Percentiles rank a stretch among this genome's conserved stretches.
phyloP scores from a whole-genome alignment of 2,113 vertebrate genomes.

The Pyxicephalus adspersus region DNA sequence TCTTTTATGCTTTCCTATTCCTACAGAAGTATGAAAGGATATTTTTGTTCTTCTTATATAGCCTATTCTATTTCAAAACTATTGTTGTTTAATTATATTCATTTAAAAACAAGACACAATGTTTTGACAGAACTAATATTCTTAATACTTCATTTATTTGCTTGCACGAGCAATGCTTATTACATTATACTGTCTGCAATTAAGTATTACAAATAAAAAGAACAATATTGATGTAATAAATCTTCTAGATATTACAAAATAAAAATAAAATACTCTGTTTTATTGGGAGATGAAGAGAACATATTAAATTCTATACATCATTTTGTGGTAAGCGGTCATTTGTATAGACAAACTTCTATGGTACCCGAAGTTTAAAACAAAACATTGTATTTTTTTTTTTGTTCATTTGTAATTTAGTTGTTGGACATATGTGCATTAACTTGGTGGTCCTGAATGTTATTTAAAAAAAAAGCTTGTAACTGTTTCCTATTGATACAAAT shows the following conservation, averaged over 20 bases:
- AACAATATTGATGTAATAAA: conserved; percentile 41
- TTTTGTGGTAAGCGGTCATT: background rate
- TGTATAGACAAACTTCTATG: background rate
- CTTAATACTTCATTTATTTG: conserved; percentile 13
- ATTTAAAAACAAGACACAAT: background rate
- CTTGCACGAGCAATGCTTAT: conserved; percentile 1
- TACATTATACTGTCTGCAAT: conserved; percentile 14
- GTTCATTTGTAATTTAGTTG: no score
- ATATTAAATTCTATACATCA: conserved; percentile 48
- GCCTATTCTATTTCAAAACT: background rate
- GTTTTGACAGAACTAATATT: background rate
- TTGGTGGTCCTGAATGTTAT: no score
- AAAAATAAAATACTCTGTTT: conserved; percentile 32
- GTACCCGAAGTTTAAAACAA: no score
- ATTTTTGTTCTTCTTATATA: background rate
- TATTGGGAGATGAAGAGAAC: conserved; percentile 35
- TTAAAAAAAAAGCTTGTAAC: no score
- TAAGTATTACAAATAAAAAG: conserved; percentile 39
- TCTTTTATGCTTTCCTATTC: no score
- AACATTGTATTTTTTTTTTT: no score
- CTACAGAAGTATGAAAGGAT: no score
- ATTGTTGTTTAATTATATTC: background rate
- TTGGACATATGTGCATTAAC: no score
- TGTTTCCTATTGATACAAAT: no score
- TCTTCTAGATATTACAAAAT: conserved; percentile 25